Percentiles rank a stretch among this genome's conserved stretches.
These are phyloP conservation scores for Atherinomorus stipes DNA, from an alignment of 2,113 vertebrate species.

Conservation along the genomic window DNA sequence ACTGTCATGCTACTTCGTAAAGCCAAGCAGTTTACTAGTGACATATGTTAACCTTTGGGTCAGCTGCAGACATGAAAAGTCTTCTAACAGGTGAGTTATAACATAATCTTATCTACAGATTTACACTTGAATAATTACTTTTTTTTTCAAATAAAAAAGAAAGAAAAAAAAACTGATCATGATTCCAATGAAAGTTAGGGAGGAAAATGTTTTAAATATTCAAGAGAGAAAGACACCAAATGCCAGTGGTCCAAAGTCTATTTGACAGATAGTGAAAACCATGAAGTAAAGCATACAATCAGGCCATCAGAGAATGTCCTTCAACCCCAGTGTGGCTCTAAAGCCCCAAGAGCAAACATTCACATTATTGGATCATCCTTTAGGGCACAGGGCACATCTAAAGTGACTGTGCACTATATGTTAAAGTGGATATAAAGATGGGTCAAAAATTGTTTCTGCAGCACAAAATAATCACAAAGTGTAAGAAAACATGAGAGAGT, in stretches of 20 bases:
- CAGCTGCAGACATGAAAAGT: conserved; percentile 7
- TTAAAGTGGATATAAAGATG: background rate
- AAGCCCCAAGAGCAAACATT: conserved; percentile 30
- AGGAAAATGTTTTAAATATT: background rate
- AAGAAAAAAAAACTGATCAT: background rate
- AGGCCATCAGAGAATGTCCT: conserved; percentile 19
- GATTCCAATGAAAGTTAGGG: no score
- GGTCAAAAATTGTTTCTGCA: background rate
- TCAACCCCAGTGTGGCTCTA: conserved; percentile 30
- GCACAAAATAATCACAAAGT: background rate
- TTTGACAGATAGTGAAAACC: background rate
- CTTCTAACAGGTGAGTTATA: conserved; percentile 63
- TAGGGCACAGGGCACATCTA: rapidly evolving
- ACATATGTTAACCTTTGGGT: background rate
- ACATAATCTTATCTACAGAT: conserved; percentile 13
- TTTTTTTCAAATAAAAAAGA: background rate
- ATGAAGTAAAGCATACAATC: conserved; percentile 9
- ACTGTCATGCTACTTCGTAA: conserved; percentile 11
- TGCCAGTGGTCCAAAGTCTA: conserved; percentile 45
- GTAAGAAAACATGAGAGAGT: background rate
- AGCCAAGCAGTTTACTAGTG: conserved; percentile 19
- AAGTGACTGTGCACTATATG: background rate
- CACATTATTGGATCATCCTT: background rate
- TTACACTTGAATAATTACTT: background rate
- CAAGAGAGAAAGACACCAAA: conserved; percentile 6